Conservation (phyloP, 2,888 invertebrate species). For the Gastrophysa polygoni region DNA sequence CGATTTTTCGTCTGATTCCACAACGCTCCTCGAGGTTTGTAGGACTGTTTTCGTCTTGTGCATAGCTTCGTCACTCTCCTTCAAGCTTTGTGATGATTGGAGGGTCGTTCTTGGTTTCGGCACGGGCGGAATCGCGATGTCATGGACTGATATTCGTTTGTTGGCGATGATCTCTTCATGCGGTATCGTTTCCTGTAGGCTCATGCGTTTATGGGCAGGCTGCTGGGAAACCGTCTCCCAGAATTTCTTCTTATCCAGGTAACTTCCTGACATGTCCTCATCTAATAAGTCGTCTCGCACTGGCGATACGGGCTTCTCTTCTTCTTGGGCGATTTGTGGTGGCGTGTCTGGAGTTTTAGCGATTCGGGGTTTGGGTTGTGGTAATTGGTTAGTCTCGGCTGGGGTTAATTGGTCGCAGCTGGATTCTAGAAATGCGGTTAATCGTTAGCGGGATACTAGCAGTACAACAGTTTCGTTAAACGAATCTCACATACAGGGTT, state of each 20-base stretch:
- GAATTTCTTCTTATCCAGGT: conserved; percentile 60
- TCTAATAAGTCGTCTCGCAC: conserved; percentile 51
- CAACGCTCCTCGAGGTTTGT: conserved; percentile 21
- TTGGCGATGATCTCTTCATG: conserved; percentile 44
- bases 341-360: conserved; percentile 45
- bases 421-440: conserved; percentile 58
- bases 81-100: conserved; percentile 45
- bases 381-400: conserved; percentile 54
- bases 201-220: conserved; percentile 49
- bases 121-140: conserved; percentile 53
- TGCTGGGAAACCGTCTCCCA: conserved; percentile 60
- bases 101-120: conserved; percentile 57
- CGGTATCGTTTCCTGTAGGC: conserved; percentile 46
- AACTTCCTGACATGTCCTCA: conserved; percentile 53
- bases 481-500: conserved; percentile 41
- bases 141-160: conserved; percentile 54
- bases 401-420: conserved; percentile 53
- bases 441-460: conserved; percentile 56
- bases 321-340: conserved; percentile 38
- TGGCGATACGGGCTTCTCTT: conserved; percentile 48
- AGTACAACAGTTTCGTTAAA: conserved; percentile 41
- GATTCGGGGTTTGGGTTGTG: conserved; percentile 61
- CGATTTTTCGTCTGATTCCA: conserved; percentile 29
- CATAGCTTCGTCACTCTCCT: conserved; percentile 37
- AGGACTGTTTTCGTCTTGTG: conserved; percentile 23